Evolutionary conservation across 2,113 vertebrate genomes (phyloP).

Genomic region (Etia nguti): DNA sequence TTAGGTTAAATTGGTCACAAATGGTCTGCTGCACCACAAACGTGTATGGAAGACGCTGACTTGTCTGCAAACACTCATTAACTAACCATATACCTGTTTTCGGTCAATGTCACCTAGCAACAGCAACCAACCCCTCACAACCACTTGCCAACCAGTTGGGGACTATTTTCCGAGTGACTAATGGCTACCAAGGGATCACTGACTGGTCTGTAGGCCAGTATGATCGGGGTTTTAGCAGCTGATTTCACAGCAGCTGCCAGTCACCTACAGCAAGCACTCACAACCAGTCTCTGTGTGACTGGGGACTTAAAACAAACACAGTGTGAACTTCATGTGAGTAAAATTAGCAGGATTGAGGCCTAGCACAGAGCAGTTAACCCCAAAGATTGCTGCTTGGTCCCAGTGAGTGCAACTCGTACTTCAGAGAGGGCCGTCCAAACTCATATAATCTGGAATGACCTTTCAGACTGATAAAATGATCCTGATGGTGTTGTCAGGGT

Average conservation of each 20-base stretch:
- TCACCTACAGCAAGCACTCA: neutral
- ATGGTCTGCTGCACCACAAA: neutral
- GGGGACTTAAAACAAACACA: neutral
- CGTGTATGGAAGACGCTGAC: neutral
- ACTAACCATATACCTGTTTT: neutral
- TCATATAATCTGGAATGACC: neutral
- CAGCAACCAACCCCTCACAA: neutral
- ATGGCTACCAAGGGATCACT: neutral
- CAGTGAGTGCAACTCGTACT: neutral
- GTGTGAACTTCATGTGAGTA: neutral
- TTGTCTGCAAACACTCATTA: neutral
- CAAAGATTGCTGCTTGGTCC: neutral
- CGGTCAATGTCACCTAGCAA: neutral
- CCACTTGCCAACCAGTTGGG: neutral
- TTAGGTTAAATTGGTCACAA: neutral
- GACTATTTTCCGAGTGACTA: neutral
- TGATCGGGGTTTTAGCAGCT: fast-evolving
- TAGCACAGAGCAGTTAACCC: neutral
- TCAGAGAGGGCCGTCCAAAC: neutral
- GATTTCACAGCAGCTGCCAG: neutral
- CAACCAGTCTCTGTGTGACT: neutral
- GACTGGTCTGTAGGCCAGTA: neutral
- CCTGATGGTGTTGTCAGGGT: neutral
- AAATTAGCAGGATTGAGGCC: neutral
- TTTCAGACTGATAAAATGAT: neutral